These are phyloP conservation scores for Volucella inflata DNA, from an alignment of 2,888 invertebrate species.

Conservation along the genomic window DNA sequence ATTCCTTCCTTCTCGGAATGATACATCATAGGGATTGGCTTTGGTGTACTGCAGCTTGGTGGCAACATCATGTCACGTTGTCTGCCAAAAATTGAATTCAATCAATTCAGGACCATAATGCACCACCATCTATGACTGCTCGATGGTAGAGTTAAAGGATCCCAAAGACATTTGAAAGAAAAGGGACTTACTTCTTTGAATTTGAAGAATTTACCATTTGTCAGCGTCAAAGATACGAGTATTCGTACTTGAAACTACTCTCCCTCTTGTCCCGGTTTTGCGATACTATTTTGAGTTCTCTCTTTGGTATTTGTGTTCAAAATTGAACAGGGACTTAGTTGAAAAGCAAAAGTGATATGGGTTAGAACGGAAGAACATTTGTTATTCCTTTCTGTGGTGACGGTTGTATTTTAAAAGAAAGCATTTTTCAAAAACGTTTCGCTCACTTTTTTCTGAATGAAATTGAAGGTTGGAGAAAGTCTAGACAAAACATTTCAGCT, in stretches of 20 bases:
- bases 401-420: constrained; percentile 28
- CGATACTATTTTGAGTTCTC: constrained; percentile 64
- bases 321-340: background rate
- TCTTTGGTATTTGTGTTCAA: constrained; percentile 39
- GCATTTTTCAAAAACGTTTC: constrained; percentile 43
- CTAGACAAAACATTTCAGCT: constrained; percentile 31
- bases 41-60: constrained; percentile 55
- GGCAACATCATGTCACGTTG: constrained; percentile 65
- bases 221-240: constrained; percentile 63
- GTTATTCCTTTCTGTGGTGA: background rate
- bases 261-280: constrained; percentile 17
- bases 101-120: constrained; percentile 69
- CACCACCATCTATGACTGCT: constrained; percentile 11
- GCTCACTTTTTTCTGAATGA: constrained; percentile 3
- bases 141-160: background rate
- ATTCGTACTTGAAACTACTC: no score
- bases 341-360: constrained; percentile 28
- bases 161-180: constrained; percentile 3
- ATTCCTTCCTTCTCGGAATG: constrained; percentile 58
- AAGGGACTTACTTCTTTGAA: constrained; percentile 63
- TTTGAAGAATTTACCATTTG: constrained; percentile 70
- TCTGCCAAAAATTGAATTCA: constrained; percentile 64
- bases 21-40: constrained; percentile 64
- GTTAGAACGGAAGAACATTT: background rate
- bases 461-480: constrained; percentile 16